phyloP scores from a whole-genome alignment of 2,113 vertebrate species.

The Limnothrissa miodon region DNA sequence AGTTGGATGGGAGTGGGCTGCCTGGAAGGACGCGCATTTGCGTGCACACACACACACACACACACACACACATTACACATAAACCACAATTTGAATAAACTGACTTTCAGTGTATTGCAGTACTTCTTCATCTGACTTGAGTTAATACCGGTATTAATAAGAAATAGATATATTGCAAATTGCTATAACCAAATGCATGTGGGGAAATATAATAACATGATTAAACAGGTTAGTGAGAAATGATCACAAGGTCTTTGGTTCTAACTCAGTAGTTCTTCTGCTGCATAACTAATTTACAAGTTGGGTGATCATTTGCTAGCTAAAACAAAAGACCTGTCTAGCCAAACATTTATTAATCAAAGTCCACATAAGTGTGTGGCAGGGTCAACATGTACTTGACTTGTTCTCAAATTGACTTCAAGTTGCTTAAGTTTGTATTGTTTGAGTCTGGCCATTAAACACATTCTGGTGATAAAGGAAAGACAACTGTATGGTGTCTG shows the following conservation, averaged over 20 bases:
- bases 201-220: background rate
- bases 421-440: background rate
- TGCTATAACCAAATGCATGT: background rate
- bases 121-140: background rate
- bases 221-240: background rate
- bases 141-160: background rate
- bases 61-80: background rate
- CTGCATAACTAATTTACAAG: background rate
- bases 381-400: background rate
- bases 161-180: background rate
- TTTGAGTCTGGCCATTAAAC: background rate
- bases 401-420: background rate
- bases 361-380: background rate
- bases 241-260: background rate
- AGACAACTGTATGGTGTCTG: too few species aligned
- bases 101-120: background rate
- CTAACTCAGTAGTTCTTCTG: background rate
- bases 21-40: background rate
- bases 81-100: background rate
- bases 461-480: background rate
- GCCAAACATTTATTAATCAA: constrained; percentile 10
- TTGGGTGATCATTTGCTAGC: constrained; percentile 2
- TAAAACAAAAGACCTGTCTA: background rate
- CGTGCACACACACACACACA: background rate
- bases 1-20: constrained; percentile 28